Evolutionary conservation across 23 tunicate genomes (phyloP).

Genomic region (Diplosoma virens): DNA sequence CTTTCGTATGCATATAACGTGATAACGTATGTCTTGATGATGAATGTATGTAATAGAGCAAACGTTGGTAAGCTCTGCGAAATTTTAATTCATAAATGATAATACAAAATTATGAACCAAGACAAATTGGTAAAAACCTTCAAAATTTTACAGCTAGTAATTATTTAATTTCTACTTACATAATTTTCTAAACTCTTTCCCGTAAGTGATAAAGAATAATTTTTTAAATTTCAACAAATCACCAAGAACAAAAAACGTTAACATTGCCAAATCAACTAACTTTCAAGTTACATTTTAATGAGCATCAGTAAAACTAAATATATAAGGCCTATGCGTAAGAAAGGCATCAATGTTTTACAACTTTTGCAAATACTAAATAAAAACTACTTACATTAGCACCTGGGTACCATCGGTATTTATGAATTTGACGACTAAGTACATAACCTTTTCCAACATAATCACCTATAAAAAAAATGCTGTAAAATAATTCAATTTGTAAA

Average conservation of each 20-base stretch:
- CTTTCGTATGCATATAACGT: too few relatives aligned
- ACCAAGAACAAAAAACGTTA: neutral
- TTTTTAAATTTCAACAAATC: neutral
- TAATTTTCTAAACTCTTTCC: too few relatives aligned
- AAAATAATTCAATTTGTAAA: too few relatives aligned
- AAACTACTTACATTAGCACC: slow-evolving; percentile 83
- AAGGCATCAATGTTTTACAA: neutral
- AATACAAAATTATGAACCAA: too few relatives aligned
- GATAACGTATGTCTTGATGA: too few relatives aligned
- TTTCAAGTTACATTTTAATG: neutral
- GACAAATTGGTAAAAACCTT: too few relatives aligned
- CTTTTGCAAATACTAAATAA: neutral
- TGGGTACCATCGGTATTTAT: slow-evolving; percentile 52
- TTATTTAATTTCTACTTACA: too few relatives aligned
- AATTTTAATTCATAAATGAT: too few relatives aligned
- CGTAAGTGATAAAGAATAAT: too few relatives aligned
- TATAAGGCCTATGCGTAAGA: neutral
- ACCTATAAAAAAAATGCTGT: slow-evolving; percentile 66
- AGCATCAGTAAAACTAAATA: neutral
- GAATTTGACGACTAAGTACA: slow-evolving; percentile 57
- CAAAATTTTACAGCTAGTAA: too few relatives aligned
- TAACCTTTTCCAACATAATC: slow-evolving; percentile 72
- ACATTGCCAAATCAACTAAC: neutral
- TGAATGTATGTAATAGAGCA: too few relatives aligned
- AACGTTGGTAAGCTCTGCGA: too few relatives aligned